phyloP scores from a whole-genome alignment of 1,140 invertebrate species.

The Tetranychus urticae region DNA sequence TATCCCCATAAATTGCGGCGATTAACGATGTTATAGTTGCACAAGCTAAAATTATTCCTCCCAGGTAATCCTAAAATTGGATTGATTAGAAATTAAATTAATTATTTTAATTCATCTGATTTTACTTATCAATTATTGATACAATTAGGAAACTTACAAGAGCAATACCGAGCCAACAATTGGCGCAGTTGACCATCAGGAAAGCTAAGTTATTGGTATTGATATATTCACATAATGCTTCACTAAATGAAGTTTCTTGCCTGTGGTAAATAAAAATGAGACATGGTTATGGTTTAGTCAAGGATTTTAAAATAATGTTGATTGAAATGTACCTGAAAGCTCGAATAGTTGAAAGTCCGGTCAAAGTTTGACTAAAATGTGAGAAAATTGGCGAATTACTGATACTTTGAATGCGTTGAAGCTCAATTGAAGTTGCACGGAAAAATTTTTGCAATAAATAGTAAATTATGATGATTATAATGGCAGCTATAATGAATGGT shows the following conservation, averaged over 20 bases:
- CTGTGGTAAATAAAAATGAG: not conserved
- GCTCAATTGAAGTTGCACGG: conserved; percentile 27
- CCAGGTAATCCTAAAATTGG: conserved; percentile 42
- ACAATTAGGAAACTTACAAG: conserved; percentile 28
- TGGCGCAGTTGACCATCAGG: conserved; percentile 47
- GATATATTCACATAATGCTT: conserved; percentile 34
- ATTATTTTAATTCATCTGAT: conserved; percentile 1
- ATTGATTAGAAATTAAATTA: no score
- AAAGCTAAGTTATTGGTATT: conserved; percentile 48
- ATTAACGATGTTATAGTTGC: conserved; percentile 34
- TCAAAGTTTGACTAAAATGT: conserved; percentile 30
- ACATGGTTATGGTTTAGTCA: not conserved
- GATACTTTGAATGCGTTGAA: conserved; percentile 28
- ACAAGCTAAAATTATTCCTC: conserved; percentile 44
- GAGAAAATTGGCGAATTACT: conserved; percentile 29
- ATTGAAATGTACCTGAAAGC: conserved; percentile 23
- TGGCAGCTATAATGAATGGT: conserved; percentile 38
- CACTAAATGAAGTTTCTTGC: conserved; percentile 26
- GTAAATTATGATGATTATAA: conserved; percentile 31
- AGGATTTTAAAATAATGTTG: conserved; percentile 11
- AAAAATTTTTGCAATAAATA: conserved; percentile 28
- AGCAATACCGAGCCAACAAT: conserved; percentile 53
- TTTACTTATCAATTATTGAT: not conserved
- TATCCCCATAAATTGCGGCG: conserved; percentile 15
- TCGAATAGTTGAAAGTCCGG: conserved; percentile 29